Evolutionary conservation across 2,888 invertebrate genomes (phyloP), one percentile per base, ranked within the genome.

Genomic region (Agrotis exclamationis): DNA sequence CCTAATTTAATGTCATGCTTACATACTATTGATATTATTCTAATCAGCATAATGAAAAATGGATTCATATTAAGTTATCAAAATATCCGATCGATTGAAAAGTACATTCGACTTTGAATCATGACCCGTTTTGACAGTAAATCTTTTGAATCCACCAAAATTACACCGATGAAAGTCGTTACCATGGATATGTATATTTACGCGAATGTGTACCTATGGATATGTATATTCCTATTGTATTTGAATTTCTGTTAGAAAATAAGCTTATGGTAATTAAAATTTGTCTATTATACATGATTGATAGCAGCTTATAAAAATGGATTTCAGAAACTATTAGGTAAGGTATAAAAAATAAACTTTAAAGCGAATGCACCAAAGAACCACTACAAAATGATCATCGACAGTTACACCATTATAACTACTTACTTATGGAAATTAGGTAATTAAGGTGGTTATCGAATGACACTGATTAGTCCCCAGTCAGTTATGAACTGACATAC

Each of bases 401-500:
- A 50, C 14, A 14, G 48, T 14, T 28, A n/a, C 18, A 62, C 1
- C 13, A 24, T 5, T 54, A 11, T 7, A n/a, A 28, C 18, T 13
- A 16, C 1, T 44, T 13, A 16, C 1, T 44, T 48, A 48, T 28
- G 39, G 20, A 47, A n/a, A 20, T n/a, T 66, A 48, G 11, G 9
- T n/a, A 54, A 24, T 48, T 18, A 47, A 44, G 39, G 48, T 67
- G 16, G 51, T 50, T 24, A 39, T 54, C 39, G 44, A 57, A 70
- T 50, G 53, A n/a, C 53, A 33, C 33, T 50, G 59, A 56, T 63
- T 47, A 58, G 22, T 39, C 18, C 28, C 13, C 60, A 64, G 63
- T 73, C 64, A 54, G 45, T 64, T 33, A 58, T 47, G 53, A 68
- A 53, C 63, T 62, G 24, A 50, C 62, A 24, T 24, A 44, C 63